A percentile compares a stretch with the other conserved stretches of the same genome.
Evolutionary conservation across 2,797 vertebrate species (phyloP).

Genomic region (Syngnathus acus): DNA sequence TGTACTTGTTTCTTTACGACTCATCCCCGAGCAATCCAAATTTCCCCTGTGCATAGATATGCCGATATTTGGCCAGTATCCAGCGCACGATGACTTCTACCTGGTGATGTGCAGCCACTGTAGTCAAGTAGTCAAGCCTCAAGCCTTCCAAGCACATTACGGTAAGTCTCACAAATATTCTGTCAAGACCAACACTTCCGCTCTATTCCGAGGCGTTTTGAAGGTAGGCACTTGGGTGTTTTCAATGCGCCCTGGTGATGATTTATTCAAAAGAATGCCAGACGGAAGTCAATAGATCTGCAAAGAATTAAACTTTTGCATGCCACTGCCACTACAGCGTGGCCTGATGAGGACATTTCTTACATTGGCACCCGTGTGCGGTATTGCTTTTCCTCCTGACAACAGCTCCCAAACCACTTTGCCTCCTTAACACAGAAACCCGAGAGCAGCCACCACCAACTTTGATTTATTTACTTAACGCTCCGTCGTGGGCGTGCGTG

Average conservation of each 20-base stretch:
- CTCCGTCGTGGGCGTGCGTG: constrained; percentile 22
- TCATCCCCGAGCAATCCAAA: constrained; percentile 20
- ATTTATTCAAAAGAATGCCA: constrained; percentile 1
- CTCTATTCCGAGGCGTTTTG: background rate
- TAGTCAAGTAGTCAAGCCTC: constrained; percentile 97
- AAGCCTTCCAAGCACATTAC: constrained; percentile 99
- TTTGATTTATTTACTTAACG: constrained; percentile 14
- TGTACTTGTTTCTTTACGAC: constrained; percentile 14
- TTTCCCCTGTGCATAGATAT: constrained; percentile 77
- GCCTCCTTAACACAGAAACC: constrained; percentile 15
- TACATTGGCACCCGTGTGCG: constrained; percentile 14
- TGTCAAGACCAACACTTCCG: background rate
- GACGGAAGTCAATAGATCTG: constrained; percentile 2
- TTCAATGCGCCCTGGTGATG: background rate
- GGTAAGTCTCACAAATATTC: constrained; percentile 75
- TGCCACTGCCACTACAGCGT: constrained; percentile 6
- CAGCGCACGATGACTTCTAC: constrained; percentile 98
- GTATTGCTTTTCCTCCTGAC: constrained; percentile 3
- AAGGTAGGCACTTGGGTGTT: background rate
- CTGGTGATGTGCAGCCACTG: constrained; percentile 99
- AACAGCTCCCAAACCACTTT: background rate
- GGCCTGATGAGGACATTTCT: constrained; percentile 17
- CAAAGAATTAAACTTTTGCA: constrained; percentile 3
- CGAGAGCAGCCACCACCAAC: constrained; percentile 11
- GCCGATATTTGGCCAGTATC: constrained; percentile 99